Conservation (phyloP, 2,797 vertebrate genomes). For the Siniperca undulata region DNA sequence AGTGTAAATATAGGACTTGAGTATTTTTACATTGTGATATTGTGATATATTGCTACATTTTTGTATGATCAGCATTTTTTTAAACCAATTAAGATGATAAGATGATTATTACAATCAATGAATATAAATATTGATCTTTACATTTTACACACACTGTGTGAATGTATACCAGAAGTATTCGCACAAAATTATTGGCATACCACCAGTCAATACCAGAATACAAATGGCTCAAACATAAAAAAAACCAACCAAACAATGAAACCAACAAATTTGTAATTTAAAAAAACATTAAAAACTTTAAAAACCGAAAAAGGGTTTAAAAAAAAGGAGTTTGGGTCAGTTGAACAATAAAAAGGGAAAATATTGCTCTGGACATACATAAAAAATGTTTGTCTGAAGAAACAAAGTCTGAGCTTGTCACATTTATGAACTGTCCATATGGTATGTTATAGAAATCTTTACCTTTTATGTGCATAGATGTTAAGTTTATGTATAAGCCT, state of each 20-base stretch:
- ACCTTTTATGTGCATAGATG: no score
- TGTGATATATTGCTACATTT: not conserved
- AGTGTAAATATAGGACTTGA: not conserved
- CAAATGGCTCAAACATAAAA: no score
- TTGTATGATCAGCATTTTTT: not conserved
- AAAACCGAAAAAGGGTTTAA: no score
- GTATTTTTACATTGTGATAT: not conserved
- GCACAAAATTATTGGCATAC: not conserved
- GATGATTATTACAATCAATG: not conserved
- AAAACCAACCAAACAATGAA: no score
- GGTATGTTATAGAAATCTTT: no score
- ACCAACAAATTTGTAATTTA: no score
- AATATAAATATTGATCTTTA: not conserved
- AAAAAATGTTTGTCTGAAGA: no score
- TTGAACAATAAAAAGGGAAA: not conserved
- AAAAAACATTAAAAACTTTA: no score
- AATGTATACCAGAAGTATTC: not conserved
- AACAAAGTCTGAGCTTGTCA: not conserved
- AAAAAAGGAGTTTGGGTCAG: no score
- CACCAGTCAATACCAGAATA: not conserved
- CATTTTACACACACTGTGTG: not conserved
- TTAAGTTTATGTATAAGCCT: not conserved
- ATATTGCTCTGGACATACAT: not conserved
- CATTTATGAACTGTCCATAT: not conserved
- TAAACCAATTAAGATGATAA: not conserved